Conservation (phyloP, 2,113 vertebrate species). For the Tragelaphus buxtoni region DNA sequence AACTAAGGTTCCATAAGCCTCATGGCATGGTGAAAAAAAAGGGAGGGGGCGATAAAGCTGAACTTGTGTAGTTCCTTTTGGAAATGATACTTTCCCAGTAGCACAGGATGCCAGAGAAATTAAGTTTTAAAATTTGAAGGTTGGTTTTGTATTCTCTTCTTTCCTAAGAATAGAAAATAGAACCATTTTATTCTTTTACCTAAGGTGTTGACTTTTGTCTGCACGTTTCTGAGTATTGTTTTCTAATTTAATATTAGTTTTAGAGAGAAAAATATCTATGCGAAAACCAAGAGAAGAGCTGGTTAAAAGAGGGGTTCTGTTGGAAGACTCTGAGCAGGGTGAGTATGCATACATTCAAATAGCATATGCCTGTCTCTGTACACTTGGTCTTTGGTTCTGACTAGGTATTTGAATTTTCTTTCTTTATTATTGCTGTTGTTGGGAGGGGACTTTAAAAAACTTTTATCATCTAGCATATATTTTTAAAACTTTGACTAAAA, state of each 20-base stretch:
- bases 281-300: conserved; percentile 96
- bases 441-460: background rate
- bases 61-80: background rate
- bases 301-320: conserved; percentile 94
- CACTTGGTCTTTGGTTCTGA: background rate
- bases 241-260: conserved; percentile 86
- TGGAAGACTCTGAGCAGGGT: conserved; percentile 95
- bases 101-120: conserved; percentile 14
- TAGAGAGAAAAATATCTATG: conserved; percentile 99
- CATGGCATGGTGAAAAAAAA: background rate
- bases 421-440: background rate
- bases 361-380: conserved; percentile 53
- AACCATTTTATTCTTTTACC: conserved; percentile 52
- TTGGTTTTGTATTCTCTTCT: conserved; percentile 39
- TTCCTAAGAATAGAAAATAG: conserved; percentile 23
- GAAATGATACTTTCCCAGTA: conserved; percentile 2
- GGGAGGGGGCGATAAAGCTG: background rate
- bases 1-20: background rate
- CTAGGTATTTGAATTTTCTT: background rate
- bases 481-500: background rate
- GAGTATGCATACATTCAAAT: conserved; percentile 71
- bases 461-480: background rate
- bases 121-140: conserved; percentile 11
- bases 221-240: conserved; percentile 76
- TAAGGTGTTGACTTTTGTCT: conserved; percentile 18